These are phyloP conservation scores for Ectropis crepuscularia DNA, from an alignment of 2,888 invertebrate genomes.

Conservation along the genomic window DNA sequence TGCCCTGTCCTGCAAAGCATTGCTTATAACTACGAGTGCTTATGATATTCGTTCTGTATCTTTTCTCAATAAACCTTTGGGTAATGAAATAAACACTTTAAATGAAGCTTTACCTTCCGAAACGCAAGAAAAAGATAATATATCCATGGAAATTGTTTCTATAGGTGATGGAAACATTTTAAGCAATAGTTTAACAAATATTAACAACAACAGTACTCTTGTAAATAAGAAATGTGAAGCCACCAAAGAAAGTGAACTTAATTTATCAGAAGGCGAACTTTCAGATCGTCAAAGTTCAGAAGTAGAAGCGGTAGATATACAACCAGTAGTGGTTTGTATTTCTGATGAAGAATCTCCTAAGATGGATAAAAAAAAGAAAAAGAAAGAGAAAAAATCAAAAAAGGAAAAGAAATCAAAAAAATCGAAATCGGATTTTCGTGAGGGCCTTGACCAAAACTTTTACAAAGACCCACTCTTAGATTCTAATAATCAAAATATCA, in stretches of 20 bases:
- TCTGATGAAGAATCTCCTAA: slow-evolving; percentile 68
- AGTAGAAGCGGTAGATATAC: slow-evolving; percentile 62
- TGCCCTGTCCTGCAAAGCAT: neutral
- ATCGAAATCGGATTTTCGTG: slow-evolving; percentile 68
- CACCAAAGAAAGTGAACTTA: slow-evolving; percentile 15
- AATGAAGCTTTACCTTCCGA: neutral
- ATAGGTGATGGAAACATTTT: slow-evolving; percentile 39
- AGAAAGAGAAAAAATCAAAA: slow-evolving; percentile 74
- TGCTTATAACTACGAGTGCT: slow-evolving; percentile 1
- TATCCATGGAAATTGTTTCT: slow-evolving; percentile 30
- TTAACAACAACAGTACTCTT: slow-evolving; percentile 7
- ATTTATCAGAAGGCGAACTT: slow-evolving; percentile 49
- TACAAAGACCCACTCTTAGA: slow-evolving; percentile 46
- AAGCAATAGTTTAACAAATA: slow-evolving; percentile 6
- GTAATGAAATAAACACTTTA: neutral
- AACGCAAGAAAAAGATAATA: slow-evolving; percentile 17
- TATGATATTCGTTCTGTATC: neutral
- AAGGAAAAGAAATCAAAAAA: slow-evolving; percentile 63
- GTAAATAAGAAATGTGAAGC: neutral
- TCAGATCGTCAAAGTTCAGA: slow-evolving; percentile 70
- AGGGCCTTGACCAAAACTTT: slow-evolving; percentile 66
- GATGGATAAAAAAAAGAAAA: slow-evolving; percentile 65
- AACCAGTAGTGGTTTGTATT: slow-evolving; percentile 82
- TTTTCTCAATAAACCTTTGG: neutral
- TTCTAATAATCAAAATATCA: slow-evolving; percentile 6